A percentile compares a stretch with the other conserved stretches of the same genome.
These are phyloP conservation scores for Natrix natrix DNA, from an alignment of 2,797 vertebrate genomes.

Conservation along the genomic window DNA sequence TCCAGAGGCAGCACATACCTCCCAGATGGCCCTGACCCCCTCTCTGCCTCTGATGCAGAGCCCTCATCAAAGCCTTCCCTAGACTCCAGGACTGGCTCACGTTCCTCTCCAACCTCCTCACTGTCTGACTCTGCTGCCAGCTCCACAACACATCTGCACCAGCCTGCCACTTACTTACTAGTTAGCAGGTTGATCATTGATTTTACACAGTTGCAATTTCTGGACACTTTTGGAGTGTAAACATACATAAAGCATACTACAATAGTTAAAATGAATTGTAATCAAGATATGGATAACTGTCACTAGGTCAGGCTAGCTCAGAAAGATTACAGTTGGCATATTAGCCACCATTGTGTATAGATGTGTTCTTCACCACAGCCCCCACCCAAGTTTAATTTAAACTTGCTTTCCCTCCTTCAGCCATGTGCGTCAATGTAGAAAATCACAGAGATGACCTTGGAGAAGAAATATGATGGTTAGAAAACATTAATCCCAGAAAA, in stretches of 20 bases:
- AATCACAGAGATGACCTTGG: background rate
- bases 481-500: background rate
- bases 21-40: too few relatives aligned
- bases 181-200: background rate
- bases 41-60: too few relatives aligned
- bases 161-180: background rate
- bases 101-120: too few relatives aligned
- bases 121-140: too few relatives aligned
- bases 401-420: background rate
- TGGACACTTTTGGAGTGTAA: background rate
- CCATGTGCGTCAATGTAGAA: background rate
- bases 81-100: too few relatives aligned
- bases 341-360: background rate
- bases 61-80: too few relatives aligned
- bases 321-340: background rate
- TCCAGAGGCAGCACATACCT: too few relatives aligned
- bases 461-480: background rate
- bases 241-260: background rate
- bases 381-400: background rate
- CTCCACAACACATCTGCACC: too few relatives aligned
- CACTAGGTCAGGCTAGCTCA: background rate
- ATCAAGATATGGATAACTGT: background rate
- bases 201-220: background rate
- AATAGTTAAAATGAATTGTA: background rate
- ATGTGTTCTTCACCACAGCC: background rate